Conservation (phyloP, 2,797 vertebrate genomes). For the Cercopithecus mitis region DNA sequence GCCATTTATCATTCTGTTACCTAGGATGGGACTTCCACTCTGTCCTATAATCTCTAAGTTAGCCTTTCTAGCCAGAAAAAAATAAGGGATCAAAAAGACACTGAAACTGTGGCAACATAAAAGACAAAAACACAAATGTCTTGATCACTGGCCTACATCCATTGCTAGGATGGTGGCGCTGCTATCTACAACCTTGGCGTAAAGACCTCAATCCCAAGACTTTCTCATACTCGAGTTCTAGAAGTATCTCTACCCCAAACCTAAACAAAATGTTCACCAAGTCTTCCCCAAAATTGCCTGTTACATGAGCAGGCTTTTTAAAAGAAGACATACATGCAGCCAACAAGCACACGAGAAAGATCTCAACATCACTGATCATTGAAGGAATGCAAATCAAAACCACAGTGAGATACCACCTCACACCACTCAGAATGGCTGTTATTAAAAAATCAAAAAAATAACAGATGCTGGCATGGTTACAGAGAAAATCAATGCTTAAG, state of each 20-base stretch:
- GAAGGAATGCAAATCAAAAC: neutral
- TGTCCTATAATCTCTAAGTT: neutral
- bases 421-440: neutral
- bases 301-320: neutral
- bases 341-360: neutral
- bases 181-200: neutral
- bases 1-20: neutral
- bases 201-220: rapidly evolving
- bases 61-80: neutral
- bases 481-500: neutral
- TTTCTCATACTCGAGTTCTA: rapidly evolving
- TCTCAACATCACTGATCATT: neutral
- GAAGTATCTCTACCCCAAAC: neutral
- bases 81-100: neutral
- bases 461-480: neutral
- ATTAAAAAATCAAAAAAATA: neutral
- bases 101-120: too few relatives aligned
- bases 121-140: neutral
- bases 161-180: rapidly evolving
- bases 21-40: neutral
- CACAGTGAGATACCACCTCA: neutral
- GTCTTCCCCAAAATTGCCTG: neutral
- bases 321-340: neutral
- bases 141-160: neutral
- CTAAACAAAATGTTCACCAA: neutral